Conservation (phyloP, 2,888 invertebrate genomes). For the Aleiodes testaceus region DNA sequence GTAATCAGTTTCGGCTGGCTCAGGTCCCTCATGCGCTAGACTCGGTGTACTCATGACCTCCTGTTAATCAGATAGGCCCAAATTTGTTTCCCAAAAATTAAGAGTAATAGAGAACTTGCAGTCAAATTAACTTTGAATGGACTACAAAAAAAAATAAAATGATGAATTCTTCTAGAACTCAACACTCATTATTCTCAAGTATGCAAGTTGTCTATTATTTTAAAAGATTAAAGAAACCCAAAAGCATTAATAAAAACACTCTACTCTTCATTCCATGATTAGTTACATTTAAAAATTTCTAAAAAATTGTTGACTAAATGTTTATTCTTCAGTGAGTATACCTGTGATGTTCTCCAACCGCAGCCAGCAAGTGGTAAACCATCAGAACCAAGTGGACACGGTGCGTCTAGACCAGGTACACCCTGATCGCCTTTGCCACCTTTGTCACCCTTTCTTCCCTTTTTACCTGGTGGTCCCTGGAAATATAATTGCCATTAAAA, state of each 20-base stretch:
- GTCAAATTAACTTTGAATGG: too few species aligned
- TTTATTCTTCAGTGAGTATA: constrained; percentile 68
- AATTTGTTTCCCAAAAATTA: constrained; percentile 18
- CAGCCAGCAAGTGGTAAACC: constrained; percentile 97
- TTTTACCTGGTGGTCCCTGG: constrained; percentile 90
- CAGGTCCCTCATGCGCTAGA: constrained; percentile 76
- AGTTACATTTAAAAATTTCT: not conserved
- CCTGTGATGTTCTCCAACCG: constrained; percentile 93
- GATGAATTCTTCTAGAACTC: too few species aligned
- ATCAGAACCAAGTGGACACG: constrained; percentile 97
- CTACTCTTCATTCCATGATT: not conserved
- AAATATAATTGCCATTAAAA: constrained; percentile 39
- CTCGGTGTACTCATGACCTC: constrained; percentile 71
- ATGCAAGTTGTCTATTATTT: not conserved
- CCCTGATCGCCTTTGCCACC: constrained; percentile 97
- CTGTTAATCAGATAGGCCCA: constrained; percentile 58
- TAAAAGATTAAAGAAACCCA: not conserved
- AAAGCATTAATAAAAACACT: not conserved
- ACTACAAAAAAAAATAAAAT: too few species aligned
- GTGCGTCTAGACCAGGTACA: constrained; percentile 97
- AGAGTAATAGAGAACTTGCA: too few species aligned
- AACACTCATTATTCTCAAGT: too few species aligned
- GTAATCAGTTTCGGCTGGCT: constrained; percentile 76
- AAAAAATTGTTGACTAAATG: not conserved
- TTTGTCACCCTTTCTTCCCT: constrained; percentile 93